A percentile compares a stretch with the other conserved stretches of the same genome.
These are phyloP conservation scores for Eolophus roseicapilla DNA, from an alignment of 2,113 vertebrate species.

Conservation along the genomic window DNA sequence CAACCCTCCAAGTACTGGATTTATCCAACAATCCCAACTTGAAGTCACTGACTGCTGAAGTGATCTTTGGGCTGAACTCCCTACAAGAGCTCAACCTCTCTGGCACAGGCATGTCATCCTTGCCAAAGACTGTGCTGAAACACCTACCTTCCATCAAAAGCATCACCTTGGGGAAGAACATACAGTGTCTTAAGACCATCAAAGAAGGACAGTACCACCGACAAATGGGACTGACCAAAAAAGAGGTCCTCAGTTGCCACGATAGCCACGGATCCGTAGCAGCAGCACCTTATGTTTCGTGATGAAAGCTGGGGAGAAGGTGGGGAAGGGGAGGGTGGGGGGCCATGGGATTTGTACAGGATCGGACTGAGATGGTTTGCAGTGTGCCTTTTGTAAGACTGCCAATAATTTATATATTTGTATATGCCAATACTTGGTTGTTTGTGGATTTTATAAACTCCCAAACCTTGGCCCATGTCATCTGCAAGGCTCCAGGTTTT, in stretches of 20 bases:
- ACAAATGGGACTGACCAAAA: slow-evolving; percentile 80
- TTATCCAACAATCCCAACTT: slow-evolving; percentile 85
- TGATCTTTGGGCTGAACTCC: slow-evolving; percentile 82
- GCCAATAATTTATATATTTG: slow-evolving; percentile 74
- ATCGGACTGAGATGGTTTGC: slow-evolving; percentile 34
- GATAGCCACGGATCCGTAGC: slow-evolving; percentile 47
- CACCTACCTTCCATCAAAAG: slow-evolving; percentile 88
- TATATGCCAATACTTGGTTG: slow-evolving; percentile 53
- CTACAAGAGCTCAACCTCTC: slow-evolving; percentile 92
- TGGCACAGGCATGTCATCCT: slow-evolving; percentile 73
- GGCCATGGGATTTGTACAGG: background rate
- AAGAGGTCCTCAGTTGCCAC: slow-evolving; percentile 82
- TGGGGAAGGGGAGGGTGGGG: background rate
- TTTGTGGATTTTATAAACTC: slow-evolving; percentile 20
- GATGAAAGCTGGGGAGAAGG: slow-evolving; percentile 14
- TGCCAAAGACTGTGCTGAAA: slow-evolving; percentile 80
- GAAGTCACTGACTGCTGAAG: slow-evolving; percentile 72
- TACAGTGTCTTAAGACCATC: slow-evolving; percentile 86
- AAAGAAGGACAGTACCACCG: slow-evolving; percentile 88
- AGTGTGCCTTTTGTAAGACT: slow-evolving; percentile 67
- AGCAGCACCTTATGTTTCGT: slow-evolving; percentile 54
- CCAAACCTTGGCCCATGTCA: rapidly evolving
- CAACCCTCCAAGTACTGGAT: slow-evolving; percentile 87
- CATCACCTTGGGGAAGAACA: slow-evolving; percentile 76
- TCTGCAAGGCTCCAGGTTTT: background rate